Evolutionary conservation across 2,888 invertebrate species (phyloP).

Genomic region (Machimus rusticus): DNA sequence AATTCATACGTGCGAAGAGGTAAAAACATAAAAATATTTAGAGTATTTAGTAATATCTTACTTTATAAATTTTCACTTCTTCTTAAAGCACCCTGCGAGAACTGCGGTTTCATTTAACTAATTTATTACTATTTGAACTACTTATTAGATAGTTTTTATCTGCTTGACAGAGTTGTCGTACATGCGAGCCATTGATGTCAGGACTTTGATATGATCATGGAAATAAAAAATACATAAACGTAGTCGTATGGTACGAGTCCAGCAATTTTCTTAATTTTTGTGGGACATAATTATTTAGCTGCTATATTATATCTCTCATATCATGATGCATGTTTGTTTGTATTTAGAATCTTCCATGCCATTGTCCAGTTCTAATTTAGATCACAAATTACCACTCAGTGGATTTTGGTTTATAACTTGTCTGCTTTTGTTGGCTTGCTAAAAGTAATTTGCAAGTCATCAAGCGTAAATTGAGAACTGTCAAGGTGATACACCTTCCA

Average conservation of each 20-base stretch:
- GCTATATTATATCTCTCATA: neutral
- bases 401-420: neutral
- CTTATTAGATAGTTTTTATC: neutral
- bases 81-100: neutral
- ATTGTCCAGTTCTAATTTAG: neutral
- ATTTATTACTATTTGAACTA: neutral
- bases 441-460: constrained; percentile 5
- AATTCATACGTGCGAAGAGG: too few relatives aligned
- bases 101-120: neutral
- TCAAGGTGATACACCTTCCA: constrained; percentile 17
- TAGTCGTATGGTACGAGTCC: neutral
- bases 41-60: neutral
- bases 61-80: neutral
- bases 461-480: constrained; percentile 25
- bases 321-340: neutral
- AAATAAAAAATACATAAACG: neutral
- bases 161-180: neutral
- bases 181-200: neutral
- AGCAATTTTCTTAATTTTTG: neutral
- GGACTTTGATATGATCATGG: neutral
- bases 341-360: neutral
- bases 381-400: neutral
- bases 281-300: neutral
- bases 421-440: neutral
- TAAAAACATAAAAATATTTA: too few relatives aligned